Conservation (phyloP, 2,797 vertebrate species). For the Discoglossus pictus region DNA sequence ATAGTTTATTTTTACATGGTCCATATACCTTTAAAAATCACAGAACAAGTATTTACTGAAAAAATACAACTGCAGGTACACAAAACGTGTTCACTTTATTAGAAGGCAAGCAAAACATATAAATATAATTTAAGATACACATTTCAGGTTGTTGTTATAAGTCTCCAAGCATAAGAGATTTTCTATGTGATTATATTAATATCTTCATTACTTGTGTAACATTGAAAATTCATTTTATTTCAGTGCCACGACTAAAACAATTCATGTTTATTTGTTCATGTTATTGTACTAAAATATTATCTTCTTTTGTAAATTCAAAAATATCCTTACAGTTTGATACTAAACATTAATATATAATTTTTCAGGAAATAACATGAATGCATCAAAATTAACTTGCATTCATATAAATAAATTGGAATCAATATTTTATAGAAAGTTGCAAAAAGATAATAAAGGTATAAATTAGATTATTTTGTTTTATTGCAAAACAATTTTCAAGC, state of each 20-base stretch:
- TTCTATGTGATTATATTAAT: too few species aligned
- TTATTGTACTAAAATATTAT: not conserved
- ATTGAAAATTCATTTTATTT: not conserved
- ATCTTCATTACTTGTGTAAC: too few species aligned
- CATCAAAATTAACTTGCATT: constrained; percentile 3
- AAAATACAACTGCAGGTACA: too few species aligned
- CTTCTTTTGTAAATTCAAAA: not conserved
- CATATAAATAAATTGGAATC: constrained; percentile 6
- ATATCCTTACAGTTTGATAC: not conserved
- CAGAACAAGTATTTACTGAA: too few species aligned
- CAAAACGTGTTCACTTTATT: too few species aligned
- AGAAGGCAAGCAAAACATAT: too few species aligned
- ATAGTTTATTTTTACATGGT: too few species aligned
- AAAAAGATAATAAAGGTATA: constrained; percentile 17
- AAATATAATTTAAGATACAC: too few species aligned
- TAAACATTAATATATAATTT: constrained; percentile 8
- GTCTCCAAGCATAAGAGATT: too few species aligned
- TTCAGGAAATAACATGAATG: not conserved
- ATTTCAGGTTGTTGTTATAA: too few species aligned
- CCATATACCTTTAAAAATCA: too few species aligned
- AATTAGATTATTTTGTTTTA: constrained; percentile 16
- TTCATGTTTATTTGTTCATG: constrained; percentile 2
- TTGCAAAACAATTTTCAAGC: constrained; percentile 3
- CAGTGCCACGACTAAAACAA: not conserved
- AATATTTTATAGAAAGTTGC: not conserved